These are phyloP conservation scores for Epinephelus malabaricus DNA, from an alignment of 2,797 vertebrate genomes.

Conservation along the genomic window DNA sequence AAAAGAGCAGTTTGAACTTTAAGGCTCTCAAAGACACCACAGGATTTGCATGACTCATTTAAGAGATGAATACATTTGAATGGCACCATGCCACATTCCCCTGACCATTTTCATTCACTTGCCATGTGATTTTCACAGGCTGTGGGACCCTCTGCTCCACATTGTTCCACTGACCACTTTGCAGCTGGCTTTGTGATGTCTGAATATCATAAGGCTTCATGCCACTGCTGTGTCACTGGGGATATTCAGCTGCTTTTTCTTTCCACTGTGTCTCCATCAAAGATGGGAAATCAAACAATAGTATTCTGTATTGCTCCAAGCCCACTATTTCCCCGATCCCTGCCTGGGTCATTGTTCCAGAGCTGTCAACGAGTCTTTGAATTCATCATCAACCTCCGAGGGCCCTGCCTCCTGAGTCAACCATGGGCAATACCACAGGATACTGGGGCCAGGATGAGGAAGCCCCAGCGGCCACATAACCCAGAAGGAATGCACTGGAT, in stretches of 20 bases:
- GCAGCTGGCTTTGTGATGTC: slow-evolving; percentile 64
- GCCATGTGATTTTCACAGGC: slow-evolving; percentile 50
- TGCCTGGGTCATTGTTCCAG: slow-evolving; percentile 71
- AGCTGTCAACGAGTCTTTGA: slow-evolving; percentile 74
- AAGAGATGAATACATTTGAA: slow-evolving; percentile 44
- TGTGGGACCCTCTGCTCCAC: slow-evolving; percentile 25
- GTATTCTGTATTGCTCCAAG: slow-evolving; percentile 55
- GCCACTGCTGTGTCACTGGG: slow-evolving; percentile 35
- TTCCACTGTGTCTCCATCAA: slow-evolving; percentile 67
- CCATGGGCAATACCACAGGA: slow-evolving; percentile 68
- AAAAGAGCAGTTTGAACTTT: not conserved
- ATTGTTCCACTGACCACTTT: slow-evolving; percentile 60
- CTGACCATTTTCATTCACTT: slow-evolving; percentile 41
- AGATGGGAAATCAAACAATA: slow-evolving; percentile 80
- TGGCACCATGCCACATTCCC: slow-evolving; percentile 40
- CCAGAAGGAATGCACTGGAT: slow-evolving; percentile 66
- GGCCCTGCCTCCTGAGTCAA: slow-evolving; percentile 62
- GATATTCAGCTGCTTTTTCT: slow-evolving; percentile 65
- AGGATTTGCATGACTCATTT: slow-evolving; percentile 48
- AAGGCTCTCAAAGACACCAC: slow-evolving; percentile 27
- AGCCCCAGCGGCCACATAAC: slow-evolving; percentile 65
- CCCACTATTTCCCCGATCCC: slow-evolving; percentile 64
- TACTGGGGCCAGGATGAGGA: slow-evolving; percentile 58
- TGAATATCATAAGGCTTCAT: slow-evolving; percentile 48
- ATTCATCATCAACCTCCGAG: slow-evolving; percentile 78